Base-by-base conservation (phyloP, 2,797 vertebrate species). In the Lithobates pipiens region DNA sequence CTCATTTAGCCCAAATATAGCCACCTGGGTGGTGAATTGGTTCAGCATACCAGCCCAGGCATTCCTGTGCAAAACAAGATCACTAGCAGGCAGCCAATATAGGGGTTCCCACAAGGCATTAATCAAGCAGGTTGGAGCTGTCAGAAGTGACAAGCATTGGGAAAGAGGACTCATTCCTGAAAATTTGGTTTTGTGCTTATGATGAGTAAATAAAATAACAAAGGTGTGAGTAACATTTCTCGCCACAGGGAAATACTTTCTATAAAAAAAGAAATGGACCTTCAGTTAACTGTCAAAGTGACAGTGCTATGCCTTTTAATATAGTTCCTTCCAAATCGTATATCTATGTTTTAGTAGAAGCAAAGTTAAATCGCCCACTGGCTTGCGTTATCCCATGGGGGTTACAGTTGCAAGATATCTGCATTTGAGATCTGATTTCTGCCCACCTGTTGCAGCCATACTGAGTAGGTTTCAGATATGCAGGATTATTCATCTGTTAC, bases 1-100 rank as follows among this genome's bases (percentile, higher is more conserved):
- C 96, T 98, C 96, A 97, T 98, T 99, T 98, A 98, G 96, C 92
- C 96, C 95, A 96, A 97, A 97, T 97, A 93, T 93, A 96, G 96
- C 96, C 96, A 97, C 96, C 96, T 97, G 97, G 96, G 96, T 97
- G 96, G 96, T 95, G 96, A 95, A 95, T 96, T 85, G 68, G 94
- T 96, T 97, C 95, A 95, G 95, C 90, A 84, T 95, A 95, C 91
- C 92, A 93, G 93, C 95, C 95, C 94, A 95, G 95, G 95, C 94
- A 94, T 95, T 96, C 94, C 91, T 88, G 93, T 94, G 94, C 91
- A 92, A 93, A 94, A 94, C 94, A 91, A 94, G 94, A 96, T 96
- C 83, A 90, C 96, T 96, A 96, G 95, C 95, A 96, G 94, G 91
- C 92, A 91, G 94, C 93, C 93, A 94, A 95, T 96, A 95, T 92